These are phyloP conservation scores for Antennarius striatus DNA, from an alignment of 2,113 vertebrate genomes.

Conservation along the genomic window DNA sequence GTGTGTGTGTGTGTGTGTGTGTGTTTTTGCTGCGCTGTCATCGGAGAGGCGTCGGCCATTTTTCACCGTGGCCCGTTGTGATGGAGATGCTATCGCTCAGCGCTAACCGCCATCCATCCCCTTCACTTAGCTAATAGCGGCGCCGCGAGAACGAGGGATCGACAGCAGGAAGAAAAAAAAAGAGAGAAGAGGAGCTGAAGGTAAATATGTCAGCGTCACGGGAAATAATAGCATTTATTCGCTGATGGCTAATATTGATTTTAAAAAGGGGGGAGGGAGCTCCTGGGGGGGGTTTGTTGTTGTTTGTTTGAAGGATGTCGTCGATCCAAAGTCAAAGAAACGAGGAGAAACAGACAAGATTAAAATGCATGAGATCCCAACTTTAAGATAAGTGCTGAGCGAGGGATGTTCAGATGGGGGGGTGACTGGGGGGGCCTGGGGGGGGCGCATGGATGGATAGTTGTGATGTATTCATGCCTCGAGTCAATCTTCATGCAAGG, in stretches of 20 bases:
- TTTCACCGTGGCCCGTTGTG: conserved; percentile 79
- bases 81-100: conserved; percentile 78
- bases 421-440: not conserved
- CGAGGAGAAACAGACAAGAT: conserved; percentile 63
- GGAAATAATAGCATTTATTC: conserved; percentile 77
- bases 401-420: conserved; percentile 39
- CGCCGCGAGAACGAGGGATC: conserved; percentile 49
- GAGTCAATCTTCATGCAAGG: conserved; percentile 72
- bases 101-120: conserved; percentile 79
- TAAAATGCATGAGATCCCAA: conserved; percentile 78
- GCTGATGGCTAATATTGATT: conserved; percentile 84
- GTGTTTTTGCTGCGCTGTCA: conserved; percentile 77
- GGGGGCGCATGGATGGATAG: conserved; percentile 60
- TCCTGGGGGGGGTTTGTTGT: conserved; percentile 27
- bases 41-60: conserved; percentile 73
- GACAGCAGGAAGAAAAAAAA: conserved; percentile 45
- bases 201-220: conserved; percentile 69
- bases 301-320: conserved; percentile 77
- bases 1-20: conserved; percentile 19
- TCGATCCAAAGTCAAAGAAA: conserved; percentile 73
- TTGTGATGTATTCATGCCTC: conserved; percentile 71
- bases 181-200: conserved; percentile 42
- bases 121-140: conserved; percentile 82
- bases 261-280: conserved; percentile 53
- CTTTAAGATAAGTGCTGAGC: conserved; percentile 72